Conservation (phyloP, 2,113 vertebrate genomes). For the Phaethornis superciliosus region DNA sequence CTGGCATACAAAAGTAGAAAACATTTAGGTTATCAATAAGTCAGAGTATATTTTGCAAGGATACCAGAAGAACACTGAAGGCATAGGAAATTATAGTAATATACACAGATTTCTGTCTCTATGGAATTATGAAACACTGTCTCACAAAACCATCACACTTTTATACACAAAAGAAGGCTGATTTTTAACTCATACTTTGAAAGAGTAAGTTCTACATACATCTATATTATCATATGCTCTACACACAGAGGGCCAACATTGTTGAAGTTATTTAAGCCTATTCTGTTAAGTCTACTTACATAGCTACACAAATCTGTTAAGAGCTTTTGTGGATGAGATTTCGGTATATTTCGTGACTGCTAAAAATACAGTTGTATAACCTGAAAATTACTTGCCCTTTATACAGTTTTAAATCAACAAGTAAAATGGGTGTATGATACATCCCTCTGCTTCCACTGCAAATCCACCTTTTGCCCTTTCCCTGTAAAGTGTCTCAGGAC, state of each 20-base stretch:
- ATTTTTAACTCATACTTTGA: background rate
- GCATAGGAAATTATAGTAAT: background rate
- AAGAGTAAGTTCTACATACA: background rate
- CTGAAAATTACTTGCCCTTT: background rate
- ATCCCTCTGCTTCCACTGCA: background rate
- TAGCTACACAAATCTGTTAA: background rate
- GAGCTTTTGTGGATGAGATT: background rate
- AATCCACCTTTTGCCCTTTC: background rate
- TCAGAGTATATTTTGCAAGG: background rate
- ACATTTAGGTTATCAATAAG: background rate
- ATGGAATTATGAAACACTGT: background rate
- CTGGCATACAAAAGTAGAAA: background rate
- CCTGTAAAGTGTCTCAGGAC: background rate
- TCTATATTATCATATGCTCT: background rate
- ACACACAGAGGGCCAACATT: accelerated
- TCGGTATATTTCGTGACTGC: background rate
- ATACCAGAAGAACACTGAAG: background rate
- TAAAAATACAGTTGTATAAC: background rate
- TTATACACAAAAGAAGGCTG: background rate
- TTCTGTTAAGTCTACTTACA: background rate
- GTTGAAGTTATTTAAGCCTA: background rate
- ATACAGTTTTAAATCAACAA: background rate
- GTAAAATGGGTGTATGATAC: accelerated
- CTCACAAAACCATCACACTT: background rate
- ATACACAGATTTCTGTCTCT: background rate